A percentile compares a stretch with the other conserved stretches of the same genome.
Evolutionary conservation across 2,797 vertebrate genomes (phyloP).

Genomic region (Falco columbarius): DNA sequence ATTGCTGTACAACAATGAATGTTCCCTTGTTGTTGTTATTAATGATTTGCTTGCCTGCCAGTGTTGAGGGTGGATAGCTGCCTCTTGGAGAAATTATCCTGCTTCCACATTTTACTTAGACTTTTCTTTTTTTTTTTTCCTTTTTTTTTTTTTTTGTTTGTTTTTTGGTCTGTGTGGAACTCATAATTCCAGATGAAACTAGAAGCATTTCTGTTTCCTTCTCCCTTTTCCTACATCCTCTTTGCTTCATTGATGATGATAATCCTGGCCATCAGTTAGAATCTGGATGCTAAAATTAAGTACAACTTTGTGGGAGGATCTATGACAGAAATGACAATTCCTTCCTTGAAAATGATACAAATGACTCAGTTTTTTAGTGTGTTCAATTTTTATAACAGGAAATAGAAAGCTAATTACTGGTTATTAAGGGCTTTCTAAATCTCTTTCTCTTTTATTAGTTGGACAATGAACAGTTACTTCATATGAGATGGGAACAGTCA

Average conservation of each 20-base stretch:
- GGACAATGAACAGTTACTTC: conserved; percentile 78
- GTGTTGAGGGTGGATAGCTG: background rate
- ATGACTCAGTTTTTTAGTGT: conserved; percentile 69
- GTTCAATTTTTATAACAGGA: conserved; percentile 80
- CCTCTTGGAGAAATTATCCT: conserved; percentile 12
- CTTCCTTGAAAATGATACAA: conserved; percentile 60
- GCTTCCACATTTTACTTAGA: background rate
- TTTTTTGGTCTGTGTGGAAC: background rate
- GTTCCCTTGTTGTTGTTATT: conserved; percentile 60
- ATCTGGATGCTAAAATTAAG: conserved; percentile 75
- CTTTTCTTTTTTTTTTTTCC: background rate
- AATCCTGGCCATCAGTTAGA: background rate
- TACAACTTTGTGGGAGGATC: conserved; percentile 45
- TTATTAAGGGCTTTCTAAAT: conserved; percentile 77
- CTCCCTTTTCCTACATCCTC: conserved; percentile 44
- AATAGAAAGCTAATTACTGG: conserved; percentile 81
- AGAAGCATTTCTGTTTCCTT: background rate
- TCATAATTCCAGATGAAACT: conserved; percentile 27
- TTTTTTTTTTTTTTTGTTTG: rapidly evolving
- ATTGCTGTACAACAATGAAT: conserved; percentile 1
- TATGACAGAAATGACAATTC: conserved; percentile 52
- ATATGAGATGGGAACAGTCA: conserved; percentile 73
- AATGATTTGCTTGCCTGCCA: conserved; percentile 50
- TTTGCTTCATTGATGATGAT: conserved; percentile 11
- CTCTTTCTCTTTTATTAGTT: conserved; percentile 53